Percentiles rank a stretch among this genome's conserved stretches.
Conservation (phyloP, 53 echinoderm and acorn worm species). For the Holothuria scabra region DNA sequence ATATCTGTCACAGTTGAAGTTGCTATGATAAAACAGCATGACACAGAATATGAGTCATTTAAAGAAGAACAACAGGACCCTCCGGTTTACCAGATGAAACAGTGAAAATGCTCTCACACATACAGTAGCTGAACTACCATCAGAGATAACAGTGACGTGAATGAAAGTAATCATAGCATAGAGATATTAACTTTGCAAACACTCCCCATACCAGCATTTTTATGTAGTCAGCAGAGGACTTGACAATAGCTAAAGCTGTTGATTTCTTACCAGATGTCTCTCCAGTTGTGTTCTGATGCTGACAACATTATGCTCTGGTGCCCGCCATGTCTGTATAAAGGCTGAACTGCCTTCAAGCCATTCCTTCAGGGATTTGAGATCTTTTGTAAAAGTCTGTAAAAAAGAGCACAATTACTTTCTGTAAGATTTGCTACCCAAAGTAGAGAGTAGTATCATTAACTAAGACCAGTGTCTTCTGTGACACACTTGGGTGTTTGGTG, state of each 20-base stretch:
- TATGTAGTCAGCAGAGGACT: not conserved
- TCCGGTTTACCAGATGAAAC: no score
- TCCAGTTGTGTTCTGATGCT: slow-evolving; percentile 89
- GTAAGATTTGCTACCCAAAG: no score
- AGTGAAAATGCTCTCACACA: no score
- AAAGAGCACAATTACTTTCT: slow-evolving; percentile 1
- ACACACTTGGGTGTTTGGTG: no score
- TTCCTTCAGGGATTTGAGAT: slow-evolving; percentile 61
- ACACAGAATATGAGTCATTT: not conserved
- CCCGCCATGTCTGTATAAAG: slow-evolving; percentile 70
- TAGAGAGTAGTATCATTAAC: no score
- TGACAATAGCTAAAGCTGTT: not conserved
- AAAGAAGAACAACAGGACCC: not conserved
- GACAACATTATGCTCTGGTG: slow-evolving; percentile 78
- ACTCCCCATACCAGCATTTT: not conserved
- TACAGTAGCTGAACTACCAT: no score
- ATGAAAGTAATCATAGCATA: slow-evolving; percentile 1
- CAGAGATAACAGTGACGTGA: no score
- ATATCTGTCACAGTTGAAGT: no score
- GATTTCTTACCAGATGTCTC: slow-evolving; percentile 88
- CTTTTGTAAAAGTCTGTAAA: slow-evolving; percentile 64
- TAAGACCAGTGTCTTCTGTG: no score
- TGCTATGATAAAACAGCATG: not conserved
- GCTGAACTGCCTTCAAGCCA: slow-evolving; percentile 63
- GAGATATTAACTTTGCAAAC: not conserved